These are phyloP conservation scores for Catharus minimus DNA, from an alignment of 2,113 vertebrate species.

Conservation along the genomic window DNA sequence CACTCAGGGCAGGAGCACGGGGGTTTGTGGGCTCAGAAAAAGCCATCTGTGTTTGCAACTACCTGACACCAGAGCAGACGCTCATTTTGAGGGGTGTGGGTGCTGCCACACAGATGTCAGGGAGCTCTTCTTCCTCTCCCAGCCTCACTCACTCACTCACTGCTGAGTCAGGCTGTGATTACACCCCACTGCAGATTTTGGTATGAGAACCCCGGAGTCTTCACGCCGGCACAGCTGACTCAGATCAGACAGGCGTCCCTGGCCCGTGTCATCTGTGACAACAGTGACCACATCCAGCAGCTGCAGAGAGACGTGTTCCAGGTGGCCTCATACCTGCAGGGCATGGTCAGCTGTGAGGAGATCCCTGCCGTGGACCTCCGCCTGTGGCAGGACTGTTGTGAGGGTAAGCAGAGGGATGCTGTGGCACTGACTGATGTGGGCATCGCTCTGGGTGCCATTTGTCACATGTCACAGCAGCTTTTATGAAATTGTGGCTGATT, in stretches of 20 bases:
- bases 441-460: neutral
- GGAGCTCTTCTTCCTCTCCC: neutral
- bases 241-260: conserved; percentile 71
- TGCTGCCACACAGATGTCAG: neutral
- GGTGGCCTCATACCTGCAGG: conserved; percentile 66
- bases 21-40: neutral
- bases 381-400: conserved; percentile 75
- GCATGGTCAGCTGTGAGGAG: conserved; percentile 64
- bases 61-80: neutral
- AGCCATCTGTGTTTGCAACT: neutral
- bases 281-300: conserved; percentile 71
- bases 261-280: conserved; percentile 74
- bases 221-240: conserved; percentile 61
- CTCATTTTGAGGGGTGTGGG: neutral
- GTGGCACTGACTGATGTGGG: fast-evolving
- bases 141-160: neutral
- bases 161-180: neutral
- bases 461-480: fast-evolving
- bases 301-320: conserved; percentile 71
- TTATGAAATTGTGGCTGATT: neutral
- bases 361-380: conserved; percentile 62
- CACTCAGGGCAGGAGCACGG: neutral
- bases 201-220: conserved; percentile 73
- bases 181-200: conserved; percentile 65
- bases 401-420: conserved; percentile 48